Conservation (phyloP, 2,113 vertebrate genomes). For the Thamnophis sirtalis region DNA sequence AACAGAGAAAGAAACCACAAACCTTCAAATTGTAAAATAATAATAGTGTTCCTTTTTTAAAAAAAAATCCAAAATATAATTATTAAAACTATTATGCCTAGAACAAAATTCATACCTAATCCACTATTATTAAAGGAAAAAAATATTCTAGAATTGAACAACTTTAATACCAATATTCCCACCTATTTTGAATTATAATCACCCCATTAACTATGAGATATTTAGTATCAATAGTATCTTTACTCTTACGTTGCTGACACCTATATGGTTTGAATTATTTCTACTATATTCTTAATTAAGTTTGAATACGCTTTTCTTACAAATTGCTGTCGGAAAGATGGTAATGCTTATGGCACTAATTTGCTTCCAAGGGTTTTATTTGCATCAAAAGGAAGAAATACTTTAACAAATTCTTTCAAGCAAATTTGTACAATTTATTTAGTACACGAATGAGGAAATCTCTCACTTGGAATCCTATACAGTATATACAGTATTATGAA, state of each 20-base stretch:
- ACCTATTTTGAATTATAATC: not conserved
- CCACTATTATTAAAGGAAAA: not conserved
- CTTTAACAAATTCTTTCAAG: not conserved
- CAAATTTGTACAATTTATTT: not conserved
- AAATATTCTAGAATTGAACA: not conserved
- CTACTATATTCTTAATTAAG: not conserved
- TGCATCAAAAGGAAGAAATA: not conserved
- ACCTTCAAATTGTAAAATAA: slow-evolving; percentile 10
- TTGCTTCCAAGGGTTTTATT: not conserved
- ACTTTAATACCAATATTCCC: not conserved
- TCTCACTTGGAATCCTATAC: not conserved
- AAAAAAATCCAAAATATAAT: not conserved
- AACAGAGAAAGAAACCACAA: slow-evolving; percentile 19
- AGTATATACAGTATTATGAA: not conserved
- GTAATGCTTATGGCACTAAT: not conserved
- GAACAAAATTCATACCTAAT: not conserved
- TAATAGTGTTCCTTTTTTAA: not conserved
- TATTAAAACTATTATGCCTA: slow-evolving; percentile 19
- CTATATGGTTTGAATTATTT: not conserved
- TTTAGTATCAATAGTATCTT: not conserved
- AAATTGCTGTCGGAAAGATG: not conserved
- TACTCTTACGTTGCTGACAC: not conserved
- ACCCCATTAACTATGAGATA: not conserved
- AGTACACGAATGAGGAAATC: not conserved
- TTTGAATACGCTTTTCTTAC: not conserved